A percentile compares a stretch with the other conserved stretches of the same genome.
These are phyloP conservation scores for Archocentrus centrarchus DNA, from an alignment of 2,113 vertebrate species.

Conservation along the genomic window DNA sequence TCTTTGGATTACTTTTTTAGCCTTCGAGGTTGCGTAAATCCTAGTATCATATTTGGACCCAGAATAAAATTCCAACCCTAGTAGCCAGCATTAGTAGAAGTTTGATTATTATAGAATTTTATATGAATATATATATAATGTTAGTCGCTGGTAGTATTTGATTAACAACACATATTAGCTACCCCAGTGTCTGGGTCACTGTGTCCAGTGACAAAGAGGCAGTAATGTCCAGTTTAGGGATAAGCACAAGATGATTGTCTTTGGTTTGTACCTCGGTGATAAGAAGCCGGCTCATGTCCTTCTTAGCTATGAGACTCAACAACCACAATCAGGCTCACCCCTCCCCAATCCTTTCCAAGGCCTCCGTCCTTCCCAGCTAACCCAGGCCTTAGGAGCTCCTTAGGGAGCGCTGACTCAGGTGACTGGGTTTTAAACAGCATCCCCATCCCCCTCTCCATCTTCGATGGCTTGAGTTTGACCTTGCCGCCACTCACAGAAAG, in stretches of 20 bases:
- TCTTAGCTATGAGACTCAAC: constrained; percentile 70
- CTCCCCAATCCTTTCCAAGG: constrained; percentile 32
- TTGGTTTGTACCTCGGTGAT: constrained; percentile 66
- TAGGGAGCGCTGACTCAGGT: constrained; percentile 87
- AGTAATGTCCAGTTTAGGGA: constrained; percentile 74
- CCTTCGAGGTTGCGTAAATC: too few relatives aligned
- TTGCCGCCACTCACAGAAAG: constrained; percentile 75
- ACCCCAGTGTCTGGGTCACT: constrained; percentile 64
- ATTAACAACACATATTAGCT: constrained; percentile 39
- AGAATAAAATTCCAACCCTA: not conserved
- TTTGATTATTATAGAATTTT: not conserved
- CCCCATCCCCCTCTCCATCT: constrained; percentile 42
- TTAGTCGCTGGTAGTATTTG: constrained; percentile 15
- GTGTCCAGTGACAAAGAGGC: constrained; percentile 51
- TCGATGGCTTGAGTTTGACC: constrained; percentile 77
- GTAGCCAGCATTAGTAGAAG: not conserved
- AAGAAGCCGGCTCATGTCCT: constrained; percentile 78
- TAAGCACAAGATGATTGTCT: constrained; percentile 77
- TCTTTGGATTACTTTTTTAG: too few relatives aligned
- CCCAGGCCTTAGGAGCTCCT: constrained; percentile 63
- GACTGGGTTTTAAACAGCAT: constrained; percentile 77
- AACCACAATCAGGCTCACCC: constrained; percentile 46
- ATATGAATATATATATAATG: not conserved
- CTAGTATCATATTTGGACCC: too few relatives aligned
- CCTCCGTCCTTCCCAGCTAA: constrained; percentile 62